These are phyloP conservation scores for Lithosia quadra DNA, from an alignment of 2,888 invertebrate species.

Conservation along the genomic window DNA sequence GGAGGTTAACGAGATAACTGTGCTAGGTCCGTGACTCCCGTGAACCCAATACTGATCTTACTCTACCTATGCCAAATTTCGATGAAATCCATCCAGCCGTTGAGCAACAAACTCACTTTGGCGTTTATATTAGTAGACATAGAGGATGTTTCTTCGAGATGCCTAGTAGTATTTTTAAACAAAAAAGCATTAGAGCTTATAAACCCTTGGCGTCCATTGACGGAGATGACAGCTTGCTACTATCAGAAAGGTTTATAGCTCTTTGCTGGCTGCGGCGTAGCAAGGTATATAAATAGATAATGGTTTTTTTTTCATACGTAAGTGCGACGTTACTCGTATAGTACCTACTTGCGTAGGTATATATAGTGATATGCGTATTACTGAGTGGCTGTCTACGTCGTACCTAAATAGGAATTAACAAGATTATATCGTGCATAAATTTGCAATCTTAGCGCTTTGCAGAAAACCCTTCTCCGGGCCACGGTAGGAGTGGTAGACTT, in stretches of 20 bases:
- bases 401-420: neutral
- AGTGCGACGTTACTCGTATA: too few relatives aligned
- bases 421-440: neutral
- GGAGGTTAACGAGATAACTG: neutral
- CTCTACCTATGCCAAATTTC: too few relatives aligned
- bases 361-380: neutral
- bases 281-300: neutral
- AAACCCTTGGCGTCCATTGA: neutral
- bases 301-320: neutral
- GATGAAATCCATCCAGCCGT: too few relatives aligned
- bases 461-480: neutral
- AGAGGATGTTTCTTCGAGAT: too few relatives aligned
- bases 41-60: too few relatives aligned
- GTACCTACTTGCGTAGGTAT: neutral
- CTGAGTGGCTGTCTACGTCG: neutral
- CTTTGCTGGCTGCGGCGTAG: neutral
- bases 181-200: neutral
- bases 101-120: too few relatives aligned
- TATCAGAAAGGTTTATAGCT: neutral
- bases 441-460: neutral
- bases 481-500: too few relatives aligned
- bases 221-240: neutral
- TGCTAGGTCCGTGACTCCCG: neutral
- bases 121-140: neutral
- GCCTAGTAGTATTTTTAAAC: neutral